A percentile compares a stretch with the other conserved stretches of the same genome.
phyloP scores from a whole-genome alignment of 2,888 invertebrate genomes.

The Conomelus anceps region DNA sequence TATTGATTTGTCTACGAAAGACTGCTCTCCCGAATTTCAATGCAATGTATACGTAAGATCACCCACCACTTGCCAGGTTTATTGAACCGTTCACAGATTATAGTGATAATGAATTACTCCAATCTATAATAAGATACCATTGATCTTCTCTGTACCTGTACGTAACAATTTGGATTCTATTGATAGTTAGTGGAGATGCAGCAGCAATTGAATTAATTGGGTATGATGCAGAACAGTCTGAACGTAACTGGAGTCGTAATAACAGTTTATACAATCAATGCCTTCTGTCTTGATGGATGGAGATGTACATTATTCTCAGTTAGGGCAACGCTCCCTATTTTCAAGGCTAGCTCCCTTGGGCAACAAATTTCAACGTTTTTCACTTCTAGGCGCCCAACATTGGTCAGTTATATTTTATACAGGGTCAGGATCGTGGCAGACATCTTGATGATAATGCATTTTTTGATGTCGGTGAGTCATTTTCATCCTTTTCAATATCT shows the following conservation, averaged over 20 bases:
- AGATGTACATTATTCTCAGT: not conserved
- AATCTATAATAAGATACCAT: not conserved
- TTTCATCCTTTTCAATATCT: not conserved
- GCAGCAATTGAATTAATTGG: not conserved
- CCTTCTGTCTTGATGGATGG: not conserved
- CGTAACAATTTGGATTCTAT: too few relatives aligned
- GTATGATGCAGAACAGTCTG: not conserved
- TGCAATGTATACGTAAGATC: too few relatives aligned
- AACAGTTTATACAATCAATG: not conserved
- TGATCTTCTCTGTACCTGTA: not conserved
- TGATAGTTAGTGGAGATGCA: not conserved
- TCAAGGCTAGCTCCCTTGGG: not conserved
- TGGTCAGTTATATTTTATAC: not conserved
- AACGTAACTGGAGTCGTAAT: not conserved
- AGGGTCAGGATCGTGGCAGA: not conserved
- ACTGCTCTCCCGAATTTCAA: too few relatives aligned
- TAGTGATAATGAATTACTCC: not conserved
- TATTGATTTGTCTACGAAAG: too few relatives aligned
- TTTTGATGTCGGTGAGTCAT: not conserved
- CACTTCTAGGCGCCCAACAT: not conserved
- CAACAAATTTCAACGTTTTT: not conserved
- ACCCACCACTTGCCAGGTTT: not conserved
- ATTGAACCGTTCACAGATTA: not conserved
- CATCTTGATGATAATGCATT: not conserved
- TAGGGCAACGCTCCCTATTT: not conserved